Conservation (phyloP, 2,888 invertebrate species). For the Papilio gigon region DNA sequence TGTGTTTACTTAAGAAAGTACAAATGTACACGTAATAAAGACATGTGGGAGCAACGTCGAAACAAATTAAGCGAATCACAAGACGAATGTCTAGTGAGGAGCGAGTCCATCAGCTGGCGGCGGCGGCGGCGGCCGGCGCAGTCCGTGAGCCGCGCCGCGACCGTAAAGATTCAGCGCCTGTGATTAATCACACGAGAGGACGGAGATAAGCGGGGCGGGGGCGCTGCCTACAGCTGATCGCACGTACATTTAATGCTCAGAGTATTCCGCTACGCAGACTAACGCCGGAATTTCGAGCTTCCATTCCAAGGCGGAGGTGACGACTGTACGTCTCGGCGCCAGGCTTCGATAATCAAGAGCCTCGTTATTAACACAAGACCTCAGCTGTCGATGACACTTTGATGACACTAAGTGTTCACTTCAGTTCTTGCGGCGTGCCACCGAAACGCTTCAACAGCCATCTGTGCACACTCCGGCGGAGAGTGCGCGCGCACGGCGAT, state of each 20-base stretch:
- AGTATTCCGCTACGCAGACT: background rate
- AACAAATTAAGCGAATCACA: conserved; percentile 49
- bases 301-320: conserved; percentile 26
- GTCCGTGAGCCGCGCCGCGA: conserved; percentile 57
- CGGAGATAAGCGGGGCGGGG: conserved; percentile 63
- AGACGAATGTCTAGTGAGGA: conserved; percentile 52
- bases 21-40: conserved; percentile 35
- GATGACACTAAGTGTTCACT: conserved; percentile 70
- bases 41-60: conserved; percentile 39
- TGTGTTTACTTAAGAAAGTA: conserved; percentile 13
- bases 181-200: conserved; percentile 72
- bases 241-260: conserved; percentile 31
- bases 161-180: conserved; percentile 64
- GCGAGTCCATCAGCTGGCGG: conserved; percentile 54
- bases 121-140: conserved; percentile 50
- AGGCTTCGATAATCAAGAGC: conserved; percentile 45
- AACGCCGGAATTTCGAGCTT: conserved; percentile 1
- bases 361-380: conserved; percentile 54
- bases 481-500: conserved; percentile 80
- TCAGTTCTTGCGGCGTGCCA: conserved; percentile 68
- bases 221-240: conserved; percentile 42
- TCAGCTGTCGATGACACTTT: conserved; percentile 67
- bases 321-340: conserved; percentile 22
- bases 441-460: conserved; percentile 69
- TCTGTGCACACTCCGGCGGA: conserved; percentile 75